Base-by-base conservation (phyloP, 2,888 invertebrate genomes). In the Epistrophella euchroma region DNA sequence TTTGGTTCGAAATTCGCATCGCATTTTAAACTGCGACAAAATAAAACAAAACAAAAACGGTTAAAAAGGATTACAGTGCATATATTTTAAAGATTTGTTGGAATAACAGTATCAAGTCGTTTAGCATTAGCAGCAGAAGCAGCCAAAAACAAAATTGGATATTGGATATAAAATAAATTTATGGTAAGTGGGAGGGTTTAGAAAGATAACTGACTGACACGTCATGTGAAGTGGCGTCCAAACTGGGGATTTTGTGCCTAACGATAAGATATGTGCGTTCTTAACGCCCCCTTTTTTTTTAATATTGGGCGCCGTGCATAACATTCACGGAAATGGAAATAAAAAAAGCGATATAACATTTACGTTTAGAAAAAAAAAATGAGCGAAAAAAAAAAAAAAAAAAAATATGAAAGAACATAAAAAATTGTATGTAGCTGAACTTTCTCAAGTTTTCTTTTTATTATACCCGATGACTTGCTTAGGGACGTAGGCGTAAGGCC, bases 131-230 rank as follows among this genome's bases (percentile, higher is more conserved):
- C 82, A 52, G 19, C 1, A 19, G 28, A 2, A 40, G n/a, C 32
- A 64, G 43, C 45, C 10, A 19, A 47, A 52, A 73, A 56, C 22
- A 58, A 73, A 72, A 85, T 86, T 86, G 86, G 86, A 86, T 86
- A 86, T 86, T 82, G 86, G 86, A 86, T 86, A 86, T 70, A 73
- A 86, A 71, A 86, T 78, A 82, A 86, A 82, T 82, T 86, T 81
- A 86, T 86, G 86, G 86, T 86, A 62, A 83, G 78, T 78, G 72
- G 77, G 80, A 52, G 77, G 80, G 76, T 73, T 73, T 62, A 56
- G 50, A 43, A 40, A 45, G 47, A 37, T 62, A 76, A 72, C 72
- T 72, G 64, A 52, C 84, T 76, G 64, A 52, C 80, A 80, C 74
- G 64, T 84, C 64, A 71, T 58, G 15, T 58, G 19, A 58, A 58